Base-by-base conservation (phyloP, 2,797 vertebrate genomes). In the Novumbra hubbsi region DNA sequence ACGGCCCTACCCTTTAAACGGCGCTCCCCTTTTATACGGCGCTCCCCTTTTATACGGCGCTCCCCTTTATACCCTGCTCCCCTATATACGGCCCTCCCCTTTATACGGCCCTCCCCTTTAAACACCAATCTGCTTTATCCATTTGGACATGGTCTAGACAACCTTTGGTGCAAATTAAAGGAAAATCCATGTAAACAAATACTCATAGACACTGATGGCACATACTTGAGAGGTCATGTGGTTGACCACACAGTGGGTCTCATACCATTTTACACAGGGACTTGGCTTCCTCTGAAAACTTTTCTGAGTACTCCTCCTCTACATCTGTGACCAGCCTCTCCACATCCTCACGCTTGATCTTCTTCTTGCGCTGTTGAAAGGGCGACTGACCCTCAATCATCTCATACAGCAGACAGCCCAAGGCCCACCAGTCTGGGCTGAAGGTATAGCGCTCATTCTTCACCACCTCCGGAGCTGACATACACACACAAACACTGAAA, bases 371-470 rank as follows among this genome's bases (percentile, higher is more conserved):
- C 91, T 98, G 97, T 90, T 98, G 97, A 88, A 99, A 99, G 19
- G 98, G 98, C 0, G 98, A 99, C 90, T 98, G 96, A 71, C 97
- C 98, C 80, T 97, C 96, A 15, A 99, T 96, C 98, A 99, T 99
- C 94, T 99, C 98, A 0, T 98, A 99, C 45, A 99, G 88, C 72
- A 99, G 94, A 90, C 96, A 98, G 84, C 97, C 97, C 66, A 99
- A 90, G 0, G 96, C 96, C 98, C 98, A 99, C 98, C 98, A 99
- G 90, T 99, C 98, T 0, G 98, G 98, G 85, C 96, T 96, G 90
- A 99, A 96, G 0, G 95, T 97, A 92, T 99, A 99, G 63, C 95
- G 94, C 75, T 98, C 96, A 0, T 98, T 99, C 84, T 95, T 96
- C 73, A 99, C 96, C 86, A 99, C 98, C 90, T 99, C 98, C 0